Percentiles rank a stretch among this genome's conserved stretches.
Evolutionary conservation across 2,888 invertebrate genomes (phyloP).

Genomic region (Lasioglossum zephyrum): DNA sequence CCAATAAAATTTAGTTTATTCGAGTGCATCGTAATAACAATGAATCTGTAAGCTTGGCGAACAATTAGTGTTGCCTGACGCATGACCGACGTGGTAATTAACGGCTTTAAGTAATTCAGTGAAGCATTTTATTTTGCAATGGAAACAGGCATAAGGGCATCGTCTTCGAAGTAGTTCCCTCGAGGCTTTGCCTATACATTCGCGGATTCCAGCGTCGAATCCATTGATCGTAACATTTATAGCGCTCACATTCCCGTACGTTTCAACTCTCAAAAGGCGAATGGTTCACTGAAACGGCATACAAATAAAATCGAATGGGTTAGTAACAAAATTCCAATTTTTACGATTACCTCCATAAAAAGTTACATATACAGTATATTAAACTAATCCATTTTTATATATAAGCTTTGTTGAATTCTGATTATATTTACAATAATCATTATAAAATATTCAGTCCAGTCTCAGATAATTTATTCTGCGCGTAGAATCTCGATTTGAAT

Average conservation of each 20-base stretch:
- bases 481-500: background rate
- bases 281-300: background rate
- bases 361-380: background rate
- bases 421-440: background rate
- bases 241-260: background rate
- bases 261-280: background rate
- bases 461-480: background rate
- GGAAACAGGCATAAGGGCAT: background rate
- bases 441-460: background rate
- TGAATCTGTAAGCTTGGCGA: background rate
- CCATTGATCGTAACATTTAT: conserved; percentile 3
- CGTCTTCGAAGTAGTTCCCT: conserved; percentile 2
- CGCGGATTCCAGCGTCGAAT: background rate
- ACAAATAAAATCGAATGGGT: background rate
- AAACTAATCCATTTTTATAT: too few relatives aligned
- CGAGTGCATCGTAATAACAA: background rate
- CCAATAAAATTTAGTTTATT: background rate
- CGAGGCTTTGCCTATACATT: background rate
- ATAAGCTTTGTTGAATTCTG: background rate
- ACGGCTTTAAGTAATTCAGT: background rate
- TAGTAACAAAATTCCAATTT: background rate
- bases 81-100: background rate
- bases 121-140: background rate
- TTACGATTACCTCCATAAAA: background rate
- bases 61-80: background rate